phyloP scores from a whole-genome alignment of 2,888 invertebrate genomes.

The Patella ulyssiponensis region DNA sequence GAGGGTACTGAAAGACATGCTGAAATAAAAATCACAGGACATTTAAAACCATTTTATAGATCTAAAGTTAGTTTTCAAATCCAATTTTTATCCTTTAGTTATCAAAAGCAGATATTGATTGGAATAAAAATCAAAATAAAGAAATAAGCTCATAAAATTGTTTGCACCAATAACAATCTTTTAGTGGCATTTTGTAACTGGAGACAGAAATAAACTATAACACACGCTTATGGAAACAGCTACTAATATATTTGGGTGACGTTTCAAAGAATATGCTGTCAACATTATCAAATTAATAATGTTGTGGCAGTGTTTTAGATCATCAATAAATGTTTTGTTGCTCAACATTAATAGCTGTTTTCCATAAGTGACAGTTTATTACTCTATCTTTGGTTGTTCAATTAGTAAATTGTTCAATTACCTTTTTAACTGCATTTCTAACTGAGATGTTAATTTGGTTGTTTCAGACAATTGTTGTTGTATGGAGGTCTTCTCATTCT shows the following conservation, averaged over 20 bases:
- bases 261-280: no score
- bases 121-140: background rate
- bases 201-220: no score
- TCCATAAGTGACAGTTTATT: no score
- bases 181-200: no score
- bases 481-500: conserved; percentile 91
- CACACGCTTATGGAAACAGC: no score
- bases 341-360: no score
- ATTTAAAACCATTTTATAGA: background rate
- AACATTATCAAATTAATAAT: no score
- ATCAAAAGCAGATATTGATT: background rate
- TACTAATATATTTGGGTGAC: no score
- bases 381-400: no score
- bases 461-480: conserved; percentile 91
- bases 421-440: conserved; percentile 83
- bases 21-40: conserved; percentile 75
- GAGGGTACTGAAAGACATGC: conserved; percentile 91
- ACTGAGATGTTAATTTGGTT: conserved; percentile 87
- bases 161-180: no score
- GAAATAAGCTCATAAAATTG: background rate
- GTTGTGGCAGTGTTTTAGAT: no score
- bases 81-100: background rate
- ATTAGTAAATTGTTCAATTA: conserved; percentile 29
- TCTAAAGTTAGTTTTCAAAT: background rate
- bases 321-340: no score